A percentile compares a stretch with the other conserved stretches of the same genome.
phyloP scores from a whole-genome alignment of 2,888 invertebrate species.

The Drosophila differens region DNA sequence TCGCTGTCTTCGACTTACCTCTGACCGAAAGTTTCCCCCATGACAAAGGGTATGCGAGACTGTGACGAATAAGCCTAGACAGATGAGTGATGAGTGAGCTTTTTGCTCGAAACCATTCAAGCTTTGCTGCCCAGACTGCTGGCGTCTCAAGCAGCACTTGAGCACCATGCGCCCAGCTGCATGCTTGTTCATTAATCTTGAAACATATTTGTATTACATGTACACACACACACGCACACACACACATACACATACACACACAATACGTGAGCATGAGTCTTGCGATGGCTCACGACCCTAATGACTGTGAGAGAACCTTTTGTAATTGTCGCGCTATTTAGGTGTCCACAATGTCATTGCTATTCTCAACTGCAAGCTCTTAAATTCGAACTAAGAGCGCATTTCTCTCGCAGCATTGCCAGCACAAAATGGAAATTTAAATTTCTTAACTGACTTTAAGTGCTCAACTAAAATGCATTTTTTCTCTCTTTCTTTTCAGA shows the following conservation, averaged over 20 bases:
- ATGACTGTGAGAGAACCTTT: slow-evolving; percentile 78
- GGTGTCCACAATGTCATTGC: slow-evolving; percentile 52
- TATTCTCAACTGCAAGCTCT: slow-evolving; percentile 42
- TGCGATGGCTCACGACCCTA: slow-evolving; percentile 68
- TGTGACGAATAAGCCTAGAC: slow-evolving; percentile 1
- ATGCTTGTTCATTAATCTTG: slow-evolving; percentile 33
- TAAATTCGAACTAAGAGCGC: slow-evolving; percentile 55
- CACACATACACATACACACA: slow-evolving; percentile 3
- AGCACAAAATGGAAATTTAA: slow-evolving; percentile 20
- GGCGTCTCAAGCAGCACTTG: slow-evolving; percentile 67
- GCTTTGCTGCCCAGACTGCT: slow-evolving; percentile 38
- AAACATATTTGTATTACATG: slow-evolving; percentile 5
- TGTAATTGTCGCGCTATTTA: slow-evolving; percentile 42
- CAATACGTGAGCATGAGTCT: slow-evolving; percentile 69
- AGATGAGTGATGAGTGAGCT: slow-evolving; percentile 28
- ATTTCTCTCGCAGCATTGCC: slow-evolving; percentile 30
- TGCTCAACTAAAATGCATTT: slow-evolving; percentile 14
- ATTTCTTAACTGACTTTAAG: slow-evolving; percentile 30
- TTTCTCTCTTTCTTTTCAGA: slow-evolving; percentile 33
- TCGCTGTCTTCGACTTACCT: background rate
- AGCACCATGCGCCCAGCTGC: slow-evolving; percentile 38
- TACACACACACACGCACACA: background rate
- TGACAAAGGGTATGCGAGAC: background rate
- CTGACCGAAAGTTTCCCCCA: background rate
- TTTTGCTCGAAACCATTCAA: slow-evolving; percentile 54